phyloP scores from a whole-genome alignment of 2,797 vertebrate species.

The Sebastes oblongus region DNA sequence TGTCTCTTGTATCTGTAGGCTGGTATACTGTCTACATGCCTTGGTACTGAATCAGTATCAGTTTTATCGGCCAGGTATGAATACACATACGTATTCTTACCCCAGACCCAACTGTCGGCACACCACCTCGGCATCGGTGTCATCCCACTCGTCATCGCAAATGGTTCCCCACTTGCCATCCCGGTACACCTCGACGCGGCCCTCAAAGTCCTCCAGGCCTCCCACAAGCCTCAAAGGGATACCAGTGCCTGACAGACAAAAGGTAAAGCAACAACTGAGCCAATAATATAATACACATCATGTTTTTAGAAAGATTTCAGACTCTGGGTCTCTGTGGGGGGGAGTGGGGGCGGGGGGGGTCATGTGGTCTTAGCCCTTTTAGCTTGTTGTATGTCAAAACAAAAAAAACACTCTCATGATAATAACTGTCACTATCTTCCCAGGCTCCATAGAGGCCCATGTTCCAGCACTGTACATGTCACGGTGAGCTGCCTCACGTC shows the following conservation, averaged over 20 bases:
- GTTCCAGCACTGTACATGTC: not conserved
- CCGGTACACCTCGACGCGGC: constrained; percentile 76
- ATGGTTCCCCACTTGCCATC: constrained; percentile 76
- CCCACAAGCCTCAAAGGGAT: constrained; percentile 86
- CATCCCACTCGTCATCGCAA: constrained; percentile 81
- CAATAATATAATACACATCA: not conserved
- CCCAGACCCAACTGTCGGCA: constrained; percentile 80
- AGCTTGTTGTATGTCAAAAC: not conserved
- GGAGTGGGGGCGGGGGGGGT: too few relatives aligned
- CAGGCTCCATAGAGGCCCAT: not conserved
- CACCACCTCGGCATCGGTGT: constrained; percentile 80
- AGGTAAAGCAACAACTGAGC: not conserved
- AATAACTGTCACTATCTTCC: not conserved
- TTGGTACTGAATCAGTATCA: not conserved
- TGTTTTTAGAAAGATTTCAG: not conserved
- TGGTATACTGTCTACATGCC: not conserved
- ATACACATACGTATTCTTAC: constrained; percentile 52
- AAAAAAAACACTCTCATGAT: not conserved
- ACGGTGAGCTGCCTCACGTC: not conserved
- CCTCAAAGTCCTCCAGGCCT: constrained; percentile 82
- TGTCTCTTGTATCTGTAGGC: not conserved
- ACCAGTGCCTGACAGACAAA: constrained; percentile 75
- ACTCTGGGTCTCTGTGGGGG: not conserved
- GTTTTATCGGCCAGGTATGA: not conserved
- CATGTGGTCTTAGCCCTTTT: not conserved